Evolutionary conservation across 2,888 invertebrate species (phyloP).

Genomic region (Pardosa pseudoannulata): DNA sequence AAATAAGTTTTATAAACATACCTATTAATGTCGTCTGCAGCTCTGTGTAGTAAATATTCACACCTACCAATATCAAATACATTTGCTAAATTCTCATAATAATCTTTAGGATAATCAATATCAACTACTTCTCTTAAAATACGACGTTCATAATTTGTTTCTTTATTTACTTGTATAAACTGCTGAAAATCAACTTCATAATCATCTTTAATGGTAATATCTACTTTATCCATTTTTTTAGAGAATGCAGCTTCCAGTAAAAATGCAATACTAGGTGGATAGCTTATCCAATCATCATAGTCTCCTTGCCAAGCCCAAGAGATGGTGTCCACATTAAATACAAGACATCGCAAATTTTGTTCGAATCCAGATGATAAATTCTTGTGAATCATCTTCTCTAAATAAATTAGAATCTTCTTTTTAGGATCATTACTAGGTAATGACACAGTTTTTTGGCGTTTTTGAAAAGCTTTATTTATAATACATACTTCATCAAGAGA

Average conservation of each 20-base stretch:
- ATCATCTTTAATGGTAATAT: conserved; percentile 10
- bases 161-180: conserved; percentile 16
- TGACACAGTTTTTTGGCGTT: conserved; percentile 36
- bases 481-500: not conserved
- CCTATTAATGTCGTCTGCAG: no score
- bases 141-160: conserved; percentile 14
- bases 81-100: no score
- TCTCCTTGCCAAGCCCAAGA: conserved; percentile 45
- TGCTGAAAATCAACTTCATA: conserved; percentile 26
- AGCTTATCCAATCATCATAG: conserved; percentile 28
- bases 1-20: no score
- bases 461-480: conserved; percentile 32
- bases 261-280: conserved; percentile 13
- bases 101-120: not conserved
- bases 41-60: no score
- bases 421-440: conserved; percentile 23
- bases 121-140: conserved; percentile 27
- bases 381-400: conserved; percentile 36
- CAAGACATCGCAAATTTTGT: conserved; percentile 30
- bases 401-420: conserved; percentile 16
- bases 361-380: conserved; percentile 10
- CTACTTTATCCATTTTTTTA: not conserved
- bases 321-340: conserved; percentile 18
- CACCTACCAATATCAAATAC: no score
- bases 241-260: conserved; percentile 29